Percentiles rank a stretch among this genome's conserved stretches.
These are phyloP conservation scores for Sternotherus odoratus DNA, from an alignment of 2,797 vertebrate genomes.

Conservation along the genomic window DNA sequence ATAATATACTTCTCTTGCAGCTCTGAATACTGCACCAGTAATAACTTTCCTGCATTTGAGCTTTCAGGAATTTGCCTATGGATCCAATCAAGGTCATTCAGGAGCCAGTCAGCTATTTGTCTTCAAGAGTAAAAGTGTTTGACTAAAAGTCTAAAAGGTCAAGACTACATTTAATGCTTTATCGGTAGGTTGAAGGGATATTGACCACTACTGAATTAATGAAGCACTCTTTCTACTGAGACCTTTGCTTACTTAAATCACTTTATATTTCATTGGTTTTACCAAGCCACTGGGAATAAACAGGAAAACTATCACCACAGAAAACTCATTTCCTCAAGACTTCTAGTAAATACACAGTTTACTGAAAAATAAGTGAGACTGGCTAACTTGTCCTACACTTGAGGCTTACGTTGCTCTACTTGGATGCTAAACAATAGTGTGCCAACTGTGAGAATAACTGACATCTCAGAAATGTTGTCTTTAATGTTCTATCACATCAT, in stretches of 20 bases:
- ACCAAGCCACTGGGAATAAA: not conserved
- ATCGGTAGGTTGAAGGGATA: not conserved
- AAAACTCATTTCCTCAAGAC: not conserved
- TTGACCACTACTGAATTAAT: not conserved
- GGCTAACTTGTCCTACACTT: not conserved
- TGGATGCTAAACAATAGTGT: not conserved
- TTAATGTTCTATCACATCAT: not conserved
- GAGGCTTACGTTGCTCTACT: not conserved
- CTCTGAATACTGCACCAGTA: not conserved
- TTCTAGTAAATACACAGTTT: not conserved
- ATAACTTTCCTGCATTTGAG: not conserved
- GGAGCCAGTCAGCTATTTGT: not conserved
- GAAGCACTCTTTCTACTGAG: not conserved
- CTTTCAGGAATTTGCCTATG: not conserved
- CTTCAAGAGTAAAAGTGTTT: slow-evolving; percentile 31
- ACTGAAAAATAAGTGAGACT: not conserved
- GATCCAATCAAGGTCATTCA: not conserved
- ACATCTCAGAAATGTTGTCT: not conserved
- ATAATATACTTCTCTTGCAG: not conserved
- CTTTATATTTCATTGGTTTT: not conserved
- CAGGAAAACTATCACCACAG: not conserved
- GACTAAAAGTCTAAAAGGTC: not conserved
- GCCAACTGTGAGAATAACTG: fast-evolving
- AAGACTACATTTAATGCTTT: not conserved
- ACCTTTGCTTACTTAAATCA: not conserved